phyloP scores from a whole-genome alignment of 2,888 invertebrate genomes.

The Callimorpha dominula region DNA sequence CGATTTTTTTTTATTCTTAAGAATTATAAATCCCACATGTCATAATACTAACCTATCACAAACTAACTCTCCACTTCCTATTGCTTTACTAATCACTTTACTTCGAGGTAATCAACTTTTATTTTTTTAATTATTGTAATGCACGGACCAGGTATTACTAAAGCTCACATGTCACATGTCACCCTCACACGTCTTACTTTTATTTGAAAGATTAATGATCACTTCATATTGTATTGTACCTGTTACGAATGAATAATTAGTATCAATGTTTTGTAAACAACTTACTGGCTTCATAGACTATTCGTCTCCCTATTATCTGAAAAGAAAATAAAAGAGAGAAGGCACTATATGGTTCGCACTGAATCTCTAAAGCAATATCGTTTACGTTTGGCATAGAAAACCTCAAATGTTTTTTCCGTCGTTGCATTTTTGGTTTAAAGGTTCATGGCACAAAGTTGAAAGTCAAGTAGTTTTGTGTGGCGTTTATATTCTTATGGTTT shows the following conservation, averaged over 20 bases:
- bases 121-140: not conserved
- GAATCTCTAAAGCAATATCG: conserved; percentile 66
- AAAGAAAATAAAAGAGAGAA: conserved; percentile 63
- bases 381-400: conserved; percentile 28
- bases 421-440: not conserved
- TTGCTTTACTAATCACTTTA: not conserved
- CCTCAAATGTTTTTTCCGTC: not conserved
- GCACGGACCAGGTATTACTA: not conserved
- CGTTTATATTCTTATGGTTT: conserved; percentile 26
- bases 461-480: not conserved
- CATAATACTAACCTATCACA: too few relatives aligned
- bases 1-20: too few relatives aligned
- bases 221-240: not conserved
- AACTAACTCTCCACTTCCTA: not conserved
- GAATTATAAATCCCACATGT: too few relatives aligned
- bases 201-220: not conserved
- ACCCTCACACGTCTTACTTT: not conserved
- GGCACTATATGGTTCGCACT: conserved; percentile 62
- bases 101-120: too few relatives aligned
- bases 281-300: conserved; percentile 50
- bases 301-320: conserved; percentile 57
- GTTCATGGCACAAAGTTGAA: not conserved
- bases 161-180: not conserved
- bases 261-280: conserved; percentile 36
- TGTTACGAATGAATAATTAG: conserved; percentile 26